These are phyloP conservation scores for Meandrina meandrites DNA, from an alignment of 92 coral and sea anemone species.

Conservation along the genomic window DNA sequence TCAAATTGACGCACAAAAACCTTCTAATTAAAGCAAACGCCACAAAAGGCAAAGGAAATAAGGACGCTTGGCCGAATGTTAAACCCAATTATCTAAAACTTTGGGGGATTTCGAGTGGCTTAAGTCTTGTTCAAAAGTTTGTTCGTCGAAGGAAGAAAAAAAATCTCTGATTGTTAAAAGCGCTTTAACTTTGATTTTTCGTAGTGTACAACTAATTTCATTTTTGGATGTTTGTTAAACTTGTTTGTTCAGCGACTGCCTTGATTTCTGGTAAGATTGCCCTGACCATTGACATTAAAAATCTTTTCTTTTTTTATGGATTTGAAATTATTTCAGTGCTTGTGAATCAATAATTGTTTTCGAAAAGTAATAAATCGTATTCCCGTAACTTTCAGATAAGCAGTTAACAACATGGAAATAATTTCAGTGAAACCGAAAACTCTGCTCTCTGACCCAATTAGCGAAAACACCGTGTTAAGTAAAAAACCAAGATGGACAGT, in stretches of 20 bases:
- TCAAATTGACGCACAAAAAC: constrained; percentile 42
- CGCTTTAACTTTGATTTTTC: constrained; percentile 9
- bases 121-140: background rate
- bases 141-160: constrained; percentile 3
- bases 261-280: constrained; percentile 34
- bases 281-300: background rate
- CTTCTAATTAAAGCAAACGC: constrained; percentile 50
- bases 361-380: background rate
- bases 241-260: constrained; percentile 28
- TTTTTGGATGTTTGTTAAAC: constrained; percentile 27
- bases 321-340: background rate
- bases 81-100: constrained; percentile 24
- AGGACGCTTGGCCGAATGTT: constrained; percentile 1
- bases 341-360: background rate
- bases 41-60: constrained; percentile 25
- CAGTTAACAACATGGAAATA: background rate
- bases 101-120: constrained; percentile 16
- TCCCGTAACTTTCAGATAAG: too few relatives aligned
- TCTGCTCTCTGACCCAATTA: constrained; percentile 16
- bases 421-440: background rate
- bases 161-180: background rate
- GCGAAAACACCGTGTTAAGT: constrained; percentile 1
- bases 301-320: background rate
- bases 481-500: constrained; percentile 17
- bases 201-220: constrained; percentile 33